Percentiles rank a stretch among this genome's conserved stretches.
phyloP scores from a whole-genome alignment of 2,797 vertebrate genomes.

The Darevskia nairensis region DNA sequence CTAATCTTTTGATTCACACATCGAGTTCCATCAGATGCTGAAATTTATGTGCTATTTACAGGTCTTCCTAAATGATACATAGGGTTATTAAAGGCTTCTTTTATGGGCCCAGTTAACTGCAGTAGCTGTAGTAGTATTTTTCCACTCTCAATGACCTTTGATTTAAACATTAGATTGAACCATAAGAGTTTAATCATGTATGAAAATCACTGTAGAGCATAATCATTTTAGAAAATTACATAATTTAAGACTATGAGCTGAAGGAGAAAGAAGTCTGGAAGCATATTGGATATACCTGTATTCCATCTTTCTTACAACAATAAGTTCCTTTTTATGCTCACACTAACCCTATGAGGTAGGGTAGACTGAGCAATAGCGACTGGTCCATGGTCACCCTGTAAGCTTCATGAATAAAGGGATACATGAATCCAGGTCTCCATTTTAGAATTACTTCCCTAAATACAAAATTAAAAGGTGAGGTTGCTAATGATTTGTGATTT shows the following conservation, averaged over 20 bases:
- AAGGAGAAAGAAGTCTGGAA: not conserved
- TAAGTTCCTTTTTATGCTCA: not conserved
- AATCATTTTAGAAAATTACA: conserved; percentile 6
- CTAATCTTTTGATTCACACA: conserved; percentile 15
- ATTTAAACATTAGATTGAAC: not conserved
- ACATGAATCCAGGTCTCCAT: not conserved
- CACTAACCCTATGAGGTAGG: not conserved
- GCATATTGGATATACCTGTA: not conserved
- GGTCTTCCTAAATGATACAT: not conserved
- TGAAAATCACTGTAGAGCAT: not conserved
- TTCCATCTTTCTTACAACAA: not conserved
- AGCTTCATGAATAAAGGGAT: not conserved
- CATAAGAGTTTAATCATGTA: no score
- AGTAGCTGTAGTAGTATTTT: not conserved
- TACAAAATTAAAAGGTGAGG: not conserved
- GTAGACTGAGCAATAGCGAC: not conserved
- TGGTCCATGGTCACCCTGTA: not conserved
- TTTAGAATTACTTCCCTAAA: not conserved
- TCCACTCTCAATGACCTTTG: not conserved
- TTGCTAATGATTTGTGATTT: not conserved
- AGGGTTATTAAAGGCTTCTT: not conserved
- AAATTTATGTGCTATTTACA: not conserved
- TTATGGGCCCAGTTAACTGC: not conserved
- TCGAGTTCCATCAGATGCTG: not conserved
- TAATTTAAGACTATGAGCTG: not conserved